These are phyloP conservation scores for Nibea coibor DNA, from an alignment of 2,113 vertebrate genomes.

Conservation along the genomic window DNA sequence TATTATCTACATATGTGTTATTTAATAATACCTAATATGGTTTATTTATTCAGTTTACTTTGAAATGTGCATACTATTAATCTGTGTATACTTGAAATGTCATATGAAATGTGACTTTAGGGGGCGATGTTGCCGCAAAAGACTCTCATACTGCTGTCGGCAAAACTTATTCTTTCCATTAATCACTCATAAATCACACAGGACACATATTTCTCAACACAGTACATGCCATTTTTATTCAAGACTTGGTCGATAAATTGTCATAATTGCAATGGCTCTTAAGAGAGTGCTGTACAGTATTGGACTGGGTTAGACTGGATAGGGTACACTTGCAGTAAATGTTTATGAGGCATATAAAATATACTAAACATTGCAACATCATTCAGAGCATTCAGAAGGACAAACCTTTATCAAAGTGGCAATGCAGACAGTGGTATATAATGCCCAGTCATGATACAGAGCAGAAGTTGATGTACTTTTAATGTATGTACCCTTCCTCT, in stretches of 20 bases:
- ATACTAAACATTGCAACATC: slow-evolving; percentile 81
- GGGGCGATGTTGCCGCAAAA: slow-evolving; percentile 18
- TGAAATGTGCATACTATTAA: background rate
- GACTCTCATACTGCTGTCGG: background rate
- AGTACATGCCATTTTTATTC: slow-evolving; percentile 81
- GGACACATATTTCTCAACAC: slow-evolving; percentile 50
- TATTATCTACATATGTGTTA: background rate
- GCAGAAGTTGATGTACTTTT: slow-evolving; percentile 76
- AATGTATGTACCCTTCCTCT: slow-evolving; percentile 82
- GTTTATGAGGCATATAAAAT: slow-evolving; percentile 83
- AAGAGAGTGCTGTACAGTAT: slow-evolving; percentile 72
- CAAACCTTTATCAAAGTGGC: slow-evolving; percentile 82
- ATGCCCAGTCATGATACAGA: slow-evolving; percentile 88
- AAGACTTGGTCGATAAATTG: slow-evolving; percentile 78
- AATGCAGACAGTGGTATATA: slow-evolving; percentile 87
- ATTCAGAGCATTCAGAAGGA: slow-evolving; percentile 81
- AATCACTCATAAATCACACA: slow-evolving; percentile 17
- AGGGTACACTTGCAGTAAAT: slow-evolving; percentile 73
- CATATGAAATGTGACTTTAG: background rate
- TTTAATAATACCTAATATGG: background rate
- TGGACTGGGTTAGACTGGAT: slow-evolving; percentile 51
- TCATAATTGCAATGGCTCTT: slow-evolving; percentile 73
- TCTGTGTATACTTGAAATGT: background rate
- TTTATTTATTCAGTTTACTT: background rate
- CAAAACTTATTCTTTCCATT: no score